phyloP scores from a whole-genome alignment of 2,888 invertebrate genomes.

The Hypomecis atomaria region DNA sequence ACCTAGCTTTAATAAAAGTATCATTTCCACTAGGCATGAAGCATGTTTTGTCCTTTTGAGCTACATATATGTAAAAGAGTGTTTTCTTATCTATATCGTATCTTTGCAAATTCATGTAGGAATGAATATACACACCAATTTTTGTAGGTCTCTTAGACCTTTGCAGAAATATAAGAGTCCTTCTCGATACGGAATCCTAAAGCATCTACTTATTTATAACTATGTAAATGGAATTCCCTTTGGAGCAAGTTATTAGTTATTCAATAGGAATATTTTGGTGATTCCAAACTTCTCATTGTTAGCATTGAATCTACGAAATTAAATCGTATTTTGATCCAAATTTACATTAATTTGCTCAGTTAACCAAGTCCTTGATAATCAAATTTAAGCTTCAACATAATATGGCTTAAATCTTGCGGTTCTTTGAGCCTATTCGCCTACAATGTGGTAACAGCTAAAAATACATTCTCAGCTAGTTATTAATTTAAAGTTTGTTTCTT shows the following conservation, averaged over 20 bases:
- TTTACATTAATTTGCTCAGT: slow-evolving; percentile 10
- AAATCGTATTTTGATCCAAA: slow-evolving; percentile 6
- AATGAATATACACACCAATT: too few species aligned
- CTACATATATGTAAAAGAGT: too few species aligned
- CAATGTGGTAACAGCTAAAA: slow-evolving; percentile 6
- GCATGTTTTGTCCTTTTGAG: too few species aligned
- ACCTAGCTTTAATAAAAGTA: too few species aligned
- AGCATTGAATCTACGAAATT: slow-evolving; percentile 6
- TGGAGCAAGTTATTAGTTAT: background rate
- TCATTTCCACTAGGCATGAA: too few species aligned
- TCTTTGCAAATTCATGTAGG: too few species aligned
- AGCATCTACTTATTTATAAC: too few species aligned
- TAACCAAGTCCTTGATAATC: slow-evolving; percentile 13
- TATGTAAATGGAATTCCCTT: too few species aligned
- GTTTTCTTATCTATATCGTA: too few species aligned
- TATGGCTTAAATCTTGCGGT: slow-evolving; percentile 9
- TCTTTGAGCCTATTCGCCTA: slow-evolving; percentile 15
- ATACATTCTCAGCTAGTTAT: slow-evolving; percentile 1
- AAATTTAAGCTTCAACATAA: slow-evolving; percentile 10
- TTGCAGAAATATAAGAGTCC: too few species aligned
- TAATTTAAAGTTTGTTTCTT: background rate
- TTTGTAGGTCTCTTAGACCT: too few species aligned
- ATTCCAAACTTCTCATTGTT: slow-evolving; percentile 9
- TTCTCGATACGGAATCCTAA: too few species aligned
- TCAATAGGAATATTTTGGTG: background rate